Evolutionary conservation across 2,888 invertebrate genomes (phyloP).

Genomic region (Stenchaetothrips biformis): DNA sequence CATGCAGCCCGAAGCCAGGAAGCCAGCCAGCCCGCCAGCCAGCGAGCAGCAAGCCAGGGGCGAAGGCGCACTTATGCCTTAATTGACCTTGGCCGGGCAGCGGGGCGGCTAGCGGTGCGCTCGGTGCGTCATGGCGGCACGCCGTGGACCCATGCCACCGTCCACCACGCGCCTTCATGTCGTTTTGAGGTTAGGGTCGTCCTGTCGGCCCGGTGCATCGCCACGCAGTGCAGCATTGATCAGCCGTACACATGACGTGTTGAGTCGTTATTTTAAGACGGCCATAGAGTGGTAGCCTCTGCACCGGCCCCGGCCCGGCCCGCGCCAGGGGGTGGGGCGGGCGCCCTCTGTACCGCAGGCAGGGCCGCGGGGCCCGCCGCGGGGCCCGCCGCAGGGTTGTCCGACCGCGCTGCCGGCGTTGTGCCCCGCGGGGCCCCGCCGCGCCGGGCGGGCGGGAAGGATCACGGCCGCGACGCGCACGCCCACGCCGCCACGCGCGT

Average conservation of each 20-base stretch:
- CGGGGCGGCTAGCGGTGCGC: neutral
- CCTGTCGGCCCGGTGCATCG: too few species aligned
- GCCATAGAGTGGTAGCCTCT: neutral
- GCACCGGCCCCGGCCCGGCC: neutral
- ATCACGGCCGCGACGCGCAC: too few species aligned
- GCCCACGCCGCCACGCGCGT: too few species aligned
- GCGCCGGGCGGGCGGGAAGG: neutral
- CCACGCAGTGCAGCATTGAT: neutral
- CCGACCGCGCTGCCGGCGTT: neutral
- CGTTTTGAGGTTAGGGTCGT: conserved; percentile 4
- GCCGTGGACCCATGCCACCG: conserved; percentile 13
- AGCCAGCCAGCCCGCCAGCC: too few species aligned
- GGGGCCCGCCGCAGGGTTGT: neutral
- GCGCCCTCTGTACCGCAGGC: neutral
- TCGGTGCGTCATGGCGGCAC: neutral
- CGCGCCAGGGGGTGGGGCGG: neutral
- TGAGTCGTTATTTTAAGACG: neutral
- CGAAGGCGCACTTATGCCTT: neutral
- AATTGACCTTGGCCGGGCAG: conserved; percentile 9
- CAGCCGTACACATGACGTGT: neutral
- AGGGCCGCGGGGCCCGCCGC: neutral
- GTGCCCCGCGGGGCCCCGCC: neutral
- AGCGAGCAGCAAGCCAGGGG: too few species aligned
- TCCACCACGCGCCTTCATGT: neutral
- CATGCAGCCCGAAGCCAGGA: too few species aligned